Evolutionary conservation across 2,797 vertebrate genomes (phyloP), one percentile per base, ranked within the genome.

Genomic region (Acrossocheilus wenchowensis): DNA sequence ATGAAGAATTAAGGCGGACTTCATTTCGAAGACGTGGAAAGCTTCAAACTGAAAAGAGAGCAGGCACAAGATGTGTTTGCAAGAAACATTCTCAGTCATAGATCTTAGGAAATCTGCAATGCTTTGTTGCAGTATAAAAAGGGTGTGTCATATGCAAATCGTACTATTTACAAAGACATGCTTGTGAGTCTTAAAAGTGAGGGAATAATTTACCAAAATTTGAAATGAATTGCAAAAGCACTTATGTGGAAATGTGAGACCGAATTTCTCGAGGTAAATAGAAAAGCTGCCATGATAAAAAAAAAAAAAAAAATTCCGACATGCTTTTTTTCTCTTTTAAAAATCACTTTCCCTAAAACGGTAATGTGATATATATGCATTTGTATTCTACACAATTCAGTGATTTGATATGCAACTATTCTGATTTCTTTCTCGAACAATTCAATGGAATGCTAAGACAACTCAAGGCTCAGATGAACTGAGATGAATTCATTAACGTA

Each of bases 1-100:
- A 85, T 41, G 62, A 88, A 89, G 87, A 82, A 90, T 87, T 91
- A 92, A 94, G 91, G 92, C 83, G 79, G 75, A 85, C 41, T 86
- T 68, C 21, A 9, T 84, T 91, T 84, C 82, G 85, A 85, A 90
- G 88, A 89, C 48, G 45, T 91, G 86, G 85, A 45, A 81, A 82
- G 84, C 89, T 91, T 89, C 90, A 84, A 88, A 81, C 77, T 91
- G 87, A 87, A n/a, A 77, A 86, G 78, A 90, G 81, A 88, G 90
- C 54, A 86, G 1, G 57, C 85, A 93, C 90, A 73, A 91, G 91
- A 39, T 26, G 14, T 75, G 54, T 74, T 81, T 69, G 72, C 64
- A 78, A 75, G 78, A 81, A 89, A 66, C n/a, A 30, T 21, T 66
- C 52, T 23, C 43, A 14, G 36, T 71, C 34, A 19, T n/a, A 81